Base-by-base conservation (phyloP, 1,140 invertebrate species). In the Glomeris maerens region DNA sequence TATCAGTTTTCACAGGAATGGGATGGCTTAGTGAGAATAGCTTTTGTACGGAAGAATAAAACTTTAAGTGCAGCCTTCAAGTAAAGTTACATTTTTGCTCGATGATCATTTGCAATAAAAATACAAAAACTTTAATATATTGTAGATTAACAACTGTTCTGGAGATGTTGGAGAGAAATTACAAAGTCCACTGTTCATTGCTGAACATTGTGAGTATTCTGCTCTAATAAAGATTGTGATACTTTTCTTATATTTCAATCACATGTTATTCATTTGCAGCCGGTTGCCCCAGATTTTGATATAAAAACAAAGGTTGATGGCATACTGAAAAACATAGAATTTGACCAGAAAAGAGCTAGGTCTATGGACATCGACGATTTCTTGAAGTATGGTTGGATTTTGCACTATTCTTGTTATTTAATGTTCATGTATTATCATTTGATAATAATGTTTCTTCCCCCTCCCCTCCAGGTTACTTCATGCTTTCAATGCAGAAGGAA, bases 291-390 rank as follows among this genome's bases (percentile, higher is more conserved):
- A 56, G 74, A 84, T 64, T 91, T 96, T 67, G 76, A 85, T 62
- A 84, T 96, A 28, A 94, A 94, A 70, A 64, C 73, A 42, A 84
- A 85, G 67, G 71, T 96, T 2, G 79, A 83, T 60, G 64, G 79
- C 17, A 78, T 95, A 52, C 70, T 98, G 31, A 66, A 27, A n/a
- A 63, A 78, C 51, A 66, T 58, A 49, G 64, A 62, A 27, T 83
- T 81, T 61, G 77, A 78, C 55, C 74, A 85, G 47, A 85, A 81
- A 68, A 73, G 95, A 64, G 86, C 95, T 1, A 75, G 94, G 63
- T 82, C 78, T 2, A 91, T 98, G 91, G 90, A 95, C 60, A 82
- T 91, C 55, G 93, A 98, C 72, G 92, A 98, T 63, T 98, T 98
- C 69, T 81, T 97, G 61, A 73, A 74, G 76, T 80, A 73, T 67